Percentiles rank a stretch among this genome's conserved stretches.
phyloP scores from a whole-genome alignment of 2,888 invertebrate genomes.

The Iphiclides podalirius region DNA sequence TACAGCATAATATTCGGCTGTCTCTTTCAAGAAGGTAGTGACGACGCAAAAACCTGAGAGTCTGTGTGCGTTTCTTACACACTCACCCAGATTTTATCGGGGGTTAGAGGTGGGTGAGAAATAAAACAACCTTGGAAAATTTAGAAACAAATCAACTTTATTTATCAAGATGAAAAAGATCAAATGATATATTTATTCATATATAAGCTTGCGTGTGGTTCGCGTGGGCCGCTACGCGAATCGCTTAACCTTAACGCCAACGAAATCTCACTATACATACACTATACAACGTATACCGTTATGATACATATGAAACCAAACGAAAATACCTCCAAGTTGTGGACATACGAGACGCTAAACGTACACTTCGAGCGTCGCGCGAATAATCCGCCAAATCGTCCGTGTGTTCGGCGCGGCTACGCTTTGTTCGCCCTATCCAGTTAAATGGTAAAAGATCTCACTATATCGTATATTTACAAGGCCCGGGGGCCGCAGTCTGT shows the following conservation, averaged over 20 bases:
- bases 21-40: too few relatives aligned
- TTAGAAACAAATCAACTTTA: slow-evolving; percentile 81
- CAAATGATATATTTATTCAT: slow-evolving; percentile 67
- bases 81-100: too few relatives aligned
- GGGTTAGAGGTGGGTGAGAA: too few relatives aligned
- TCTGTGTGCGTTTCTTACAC: too few relatives aligned
- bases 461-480: slow-evolving; percentile 75
- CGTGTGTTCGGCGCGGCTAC: slow-evolving; percentile 40
- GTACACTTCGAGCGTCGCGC: not conserved
- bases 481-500: slow-evolving; percentile 61
- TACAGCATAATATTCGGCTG: too few relatives aligned
- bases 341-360: not conserved
- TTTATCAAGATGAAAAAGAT: slow-evolving; percentile 79
- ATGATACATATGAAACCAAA: slow-evolving; percentile 53
- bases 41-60: too few relatives aligned
- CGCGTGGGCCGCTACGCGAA: too few relatives aligned
- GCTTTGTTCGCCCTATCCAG: slow-evolving; percentile 48
- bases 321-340: slow-evolving; percentile 46
- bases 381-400: too few relatives aligned
- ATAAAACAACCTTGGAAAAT: slow-evolving; percentile 56
- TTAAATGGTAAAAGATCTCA: slow-evolving; percentile 76
- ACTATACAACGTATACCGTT: slow-evolving; percentile 29
- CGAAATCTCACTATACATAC: slow-evolving; percentile 37
- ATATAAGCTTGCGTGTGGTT: slow-evolving; percentile 73
- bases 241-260: slow-evolving; percentile 38